Percentiles rank a stretch among this genome's conserved stretches.
Evolutionary conservation across 2,113 vertebrate species (phyloP).

Genomic region (Cavia porcellus): DNA sequence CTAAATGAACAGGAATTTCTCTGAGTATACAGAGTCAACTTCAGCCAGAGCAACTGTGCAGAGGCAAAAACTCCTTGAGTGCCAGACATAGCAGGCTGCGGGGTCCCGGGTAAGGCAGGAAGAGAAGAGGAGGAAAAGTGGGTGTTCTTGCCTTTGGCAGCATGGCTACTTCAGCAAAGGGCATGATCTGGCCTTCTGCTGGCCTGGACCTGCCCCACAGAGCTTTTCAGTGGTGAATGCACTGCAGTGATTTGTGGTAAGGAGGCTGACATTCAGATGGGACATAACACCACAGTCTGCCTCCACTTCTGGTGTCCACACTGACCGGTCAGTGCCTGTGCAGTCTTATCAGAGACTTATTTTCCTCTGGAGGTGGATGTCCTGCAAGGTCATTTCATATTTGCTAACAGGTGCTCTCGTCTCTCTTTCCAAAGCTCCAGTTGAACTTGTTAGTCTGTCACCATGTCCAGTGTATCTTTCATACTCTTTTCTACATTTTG

Average conservation of each 20-base stretch:
- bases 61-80: background rate
- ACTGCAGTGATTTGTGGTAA: background rate
- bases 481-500: background rate
- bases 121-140: background rate
- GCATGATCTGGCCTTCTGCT: background rate
- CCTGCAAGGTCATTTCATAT: background rate
- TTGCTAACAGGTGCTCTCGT: background rate
- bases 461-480: background rate
- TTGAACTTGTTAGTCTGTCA: background rate
- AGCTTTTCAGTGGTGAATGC: background rate
- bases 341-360: background rate
- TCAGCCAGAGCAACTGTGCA: background rate
- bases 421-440: background rate
- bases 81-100: background rate
- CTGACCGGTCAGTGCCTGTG: background rate
- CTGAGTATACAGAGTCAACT: conserved; percentile 42
- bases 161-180: background rate
- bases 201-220: background rate
- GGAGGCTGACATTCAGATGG: background rate
- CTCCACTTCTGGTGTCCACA: background rate
- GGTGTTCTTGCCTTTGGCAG: background rate
- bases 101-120: background rate
- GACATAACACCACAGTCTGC: background rate
- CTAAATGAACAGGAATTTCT: conserved; percentile 54
- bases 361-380: background rate